Evolutionary conservation across 2,113 vertebrate genomes (phyloP).

Genomic region (Mionectes macconnelli): DNA sequence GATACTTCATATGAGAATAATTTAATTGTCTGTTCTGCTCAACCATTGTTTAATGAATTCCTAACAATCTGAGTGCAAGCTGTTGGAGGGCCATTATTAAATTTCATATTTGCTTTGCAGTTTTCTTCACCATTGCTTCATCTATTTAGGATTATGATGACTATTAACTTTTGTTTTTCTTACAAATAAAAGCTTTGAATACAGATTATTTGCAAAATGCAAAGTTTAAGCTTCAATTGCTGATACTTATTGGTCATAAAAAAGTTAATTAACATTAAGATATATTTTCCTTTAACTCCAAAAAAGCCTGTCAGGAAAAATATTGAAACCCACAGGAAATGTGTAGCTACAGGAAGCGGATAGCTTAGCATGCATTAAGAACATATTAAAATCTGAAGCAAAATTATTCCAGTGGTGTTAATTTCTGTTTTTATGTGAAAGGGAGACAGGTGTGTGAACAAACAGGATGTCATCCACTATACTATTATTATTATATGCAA

Average conservation of each 20-base stretch:
- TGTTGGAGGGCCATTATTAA: slow-evolving; percentile 64
- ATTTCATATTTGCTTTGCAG: slow-evolving; percentile 67
- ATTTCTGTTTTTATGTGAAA: not conserved
- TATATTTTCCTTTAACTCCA: not conserved
- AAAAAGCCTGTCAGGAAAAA: not conserved
- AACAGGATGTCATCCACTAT: not conserved
- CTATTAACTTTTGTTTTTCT: slow-evolving; percentile 55
- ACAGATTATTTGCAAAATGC: not conserved
- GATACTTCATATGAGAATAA: slow-evolving; percentile 69
- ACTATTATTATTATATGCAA: not conserved
- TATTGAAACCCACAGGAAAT: not conserved
- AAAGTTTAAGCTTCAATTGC: slow-evolving; percentile 12
- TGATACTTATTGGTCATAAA: not conserved
- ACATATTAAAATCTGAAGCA: not conserved
- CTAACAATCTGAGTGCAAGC: slow-evolving; percentile 68
- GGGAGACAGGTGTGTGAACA: not conserved
- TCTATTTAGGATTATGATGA: slow-evolving; percentile 60
- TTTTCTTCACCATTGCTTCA: slow-evolving; percentile 61
- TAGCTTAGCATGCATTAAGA: not conserved
- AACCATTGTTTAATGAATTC: slow-evolving; percentile 76
- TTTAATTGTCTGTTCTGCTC: slow-evolving; percentile 71
- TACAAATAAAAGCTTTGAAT: slow-evolving; percentile 10
- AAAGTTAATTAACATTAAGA: not conserved
- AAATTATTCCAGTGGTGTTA: not conserved
- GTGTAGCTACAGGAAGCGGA: not conserved